Evolutionary conservation across 2,113 vertebrate species (phyloP).

Genomic region (Brachypodius melanocephalos): DNA sequence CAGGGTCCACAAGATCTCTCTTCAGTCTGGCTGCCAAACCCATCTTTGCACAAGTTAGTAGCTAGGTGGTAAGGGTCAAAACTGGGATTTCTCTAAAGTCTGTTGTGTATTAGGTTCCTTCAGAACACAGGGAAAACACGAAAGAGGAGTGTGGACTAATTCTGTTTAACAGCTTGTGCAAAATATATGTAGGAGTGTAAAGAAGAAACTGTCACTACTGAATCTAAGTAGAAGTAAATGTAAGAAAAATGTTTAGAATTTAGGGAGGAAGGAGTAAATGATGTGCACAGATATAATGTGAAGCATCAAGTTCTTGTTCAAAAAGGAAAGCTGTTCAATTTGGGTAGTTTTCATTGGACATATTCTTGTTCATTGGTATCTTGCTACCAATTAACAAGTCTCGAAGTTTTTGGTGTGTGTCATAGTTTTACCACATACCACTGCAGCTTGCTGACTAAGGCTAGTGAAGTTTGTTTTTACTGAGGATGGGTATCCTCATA

Average conservation of each 20-base stretch:
- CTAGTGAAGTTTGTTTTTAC: not conserved
- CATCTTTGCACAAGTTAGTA: not conserved
- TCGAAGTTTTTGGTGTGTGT: not conserved
- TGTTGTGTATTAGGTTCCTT: not conserved
- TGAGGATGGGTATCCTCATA: not conserved
- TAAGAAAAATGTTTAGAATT: conserved; percentile 7
- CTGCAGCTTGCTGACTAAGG: not conserved
- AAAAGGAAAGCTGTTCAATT: not conserved
- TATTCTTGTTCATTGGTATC: not conserved
- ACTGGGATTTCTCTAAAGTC: not conserved
- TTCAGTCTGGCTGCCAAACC: not conserved
- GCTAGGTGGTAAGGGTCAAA: not conserved
- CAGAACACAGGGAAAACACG: not conserved
- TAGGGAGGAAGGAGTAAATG: not conserved
- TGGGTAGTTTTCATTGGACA: not conserved
- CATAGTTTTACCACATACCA: not conserved
- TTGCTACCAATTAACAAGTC: not conserved
- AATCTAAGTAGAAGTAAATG: conserved; percentile 9
- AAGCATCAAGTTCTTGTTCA: not conserved
- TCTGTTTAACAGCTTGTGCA: conserved; percentile 52
- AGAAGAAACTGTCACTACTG: conserved; percentile 60
- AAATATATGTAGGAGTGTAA: conserved; percentile 59
- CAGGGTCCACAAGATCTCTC: not conserved
- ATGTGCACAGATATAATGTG: not conserved
- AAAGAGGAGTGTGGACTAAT: conserved; percentile 15